Evolutionary conservation across 2,113 vertebrate genomes (phyloP), one percentile per base, ranked within the genome.

Genomic region (Pelmatolapia mariae): DNA sequence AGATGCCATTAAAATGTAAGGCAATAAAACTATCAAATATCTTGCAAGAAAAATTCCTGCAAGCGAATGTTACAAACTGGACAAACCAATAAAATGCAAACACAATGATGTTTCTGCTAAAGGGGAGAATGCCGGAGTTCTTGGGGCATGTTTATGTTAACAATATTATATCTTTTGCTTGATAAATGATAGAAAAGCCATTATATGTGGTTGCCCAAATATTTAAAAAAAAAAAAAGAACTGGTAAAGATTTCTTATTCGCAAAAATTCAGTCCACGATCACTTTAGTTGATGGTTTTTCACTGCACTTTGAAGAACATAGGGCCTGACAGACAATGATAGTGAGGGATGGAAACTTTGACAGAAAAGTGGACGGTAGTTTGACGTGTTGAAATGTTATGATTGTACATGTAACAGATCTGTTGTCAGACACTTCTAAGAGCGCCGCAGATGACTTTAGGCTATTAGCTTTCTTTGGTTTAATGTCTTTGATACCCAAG

Each of bases 401-500:
- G 45, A 78, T 78, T 78, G 45, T 78, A 78, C 73, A 19, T n/a
- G 16, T 33, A 78, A 47, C 68, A 73, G 22, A 26, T 47, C 68
- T 73, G 68, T 73, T 73, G 68, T 78, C 43, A 50, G 71, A 50
- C 16, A 31, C 43, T 31, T 50, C 45, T 78, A 52, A n/a, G 26
- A 52, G 18, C 0, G 1, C 10, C 2, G 4, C 26, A 52, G 3
- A 52, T n/a, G 73, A 52, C 73, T 78, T 78, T 52, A 31, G 43
- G 24, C 71, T 50, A 78, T 78, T 78, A 52, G 45, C 26, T 78
- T 78, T 52, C 73, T 78, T 78, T 78, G 26, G 10, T 78, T 78
- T 78, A 52, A 78, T 52, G 16, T 78, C 73, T 91, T 90, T 91
- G 83, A 94, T 91, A 80, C 54, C 24, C 56, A 61, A 83, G 33